Conservation (phyloP, 1,140 invertebrate genomes). For the Hyphantria cunea region DNA sequence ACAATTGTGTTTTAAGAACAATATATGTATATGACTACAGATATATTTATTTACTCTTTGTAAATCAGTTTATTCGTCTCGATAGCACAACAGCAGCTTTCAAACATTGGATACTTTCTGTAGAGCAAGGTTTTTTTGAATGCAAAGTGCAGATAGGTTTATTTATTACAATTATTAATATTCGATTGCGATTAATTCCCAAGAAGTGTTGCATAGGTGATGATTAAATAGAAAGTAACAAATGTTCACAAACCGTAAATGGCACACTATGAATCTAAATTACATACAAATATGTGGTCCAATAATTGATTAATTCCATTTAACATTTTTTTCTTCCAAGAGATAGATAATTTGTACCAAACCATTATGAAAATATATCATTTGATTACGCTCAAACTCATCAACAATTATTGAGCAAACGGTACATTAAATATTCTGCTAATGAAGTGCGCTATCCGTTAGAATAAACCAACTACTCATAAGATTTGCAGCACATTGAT, state of each 20-base stretch:
- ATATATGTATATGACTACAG: too few relatives aligned
- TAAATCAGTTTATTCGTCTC: too few relatives aligned
- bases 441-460: slow-evolving; percentile 48
- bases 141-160: too few relatives aligned
- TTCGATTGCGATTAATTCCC: too few relatives aligned
- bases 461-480: slow-evolving; percentile 50
- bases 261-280: slow-evolving; percentile 21
- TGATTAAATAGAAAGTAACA: too few relatives aligned
- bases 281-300: slow-evolving; percentile 45
- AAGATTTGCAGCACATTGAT: slow-evolving; percentile 55
- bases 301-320: slow-evolving; percentile 56
- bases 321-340: slow-evolving; percentile 39
- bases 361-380: slow-evolving; percentile 63
- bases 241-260: slow-evolving; percentile 6
- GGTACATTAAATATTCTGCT: slow-evolving; percentile 28
- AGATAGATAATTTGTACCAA: slow-evolving; percentile 53
- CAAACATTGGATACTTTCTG: too few relatives aligned
- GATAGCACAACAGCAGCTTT: too few relatives aligned
- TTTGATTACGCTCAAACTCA: slow-evolving; percentile 38
- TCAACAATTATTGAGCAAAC: slow-evolving; percentile 52
- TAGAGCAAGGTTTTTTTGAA: too few relatives aligned
- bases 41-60: too few relatives aligned
- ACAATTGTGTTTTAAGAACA: too few relatives aligned
- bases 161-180: too few relatives aligned
- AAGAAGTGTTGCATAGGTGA: too few relatives aligned